A percentile compares a stretch with the other conserved stretches of the same genome.
Evolutionary conservation across 2,888 invertebrate species (phyloP).

Genomic region (Frankliniella fusca): DNA sequence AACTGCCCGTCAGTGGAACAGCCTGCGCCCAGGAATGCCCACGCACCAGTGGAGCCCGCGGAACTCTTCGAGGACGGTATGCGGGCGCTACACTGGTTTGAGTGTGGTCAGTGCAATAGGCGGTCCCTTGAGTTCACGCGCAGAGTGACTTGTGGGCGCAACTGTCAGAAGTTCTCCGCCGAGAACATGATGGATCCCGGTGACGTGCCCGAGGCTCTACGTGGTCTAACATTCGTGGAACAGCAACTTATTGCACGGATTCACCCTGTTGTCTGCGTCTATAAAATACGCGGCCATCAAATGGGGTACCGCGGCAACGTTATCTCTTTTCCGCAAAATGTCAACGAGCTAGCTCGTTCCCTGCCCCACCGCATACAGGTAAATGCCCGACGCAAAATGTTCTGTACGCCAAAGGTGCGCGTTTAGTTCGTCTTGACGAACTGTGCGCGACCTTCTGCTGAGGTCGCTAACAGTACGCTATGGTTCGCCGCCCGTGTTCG

Average conservation of each 20-base stretch:
- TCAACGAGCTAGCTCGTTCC: background rate
- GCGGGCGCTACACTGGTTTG: background rate
- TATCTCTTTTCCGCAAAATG: background rate
- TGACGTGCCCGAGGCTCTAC: background rate
- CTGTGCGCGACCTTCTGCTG: no score
- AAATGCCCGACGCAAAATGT: no score
- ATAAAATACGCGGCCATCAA: background rate
- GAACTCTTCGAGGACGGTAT: background rate
- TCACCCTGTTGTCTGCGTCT: background rate
- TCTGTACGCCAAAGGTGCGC: no score
- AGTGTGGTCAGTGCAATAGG: background rate
- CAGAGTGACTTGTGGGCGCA: background rate
- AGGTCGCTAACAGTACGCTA: no score
- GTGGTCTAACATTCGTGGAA: background rate
- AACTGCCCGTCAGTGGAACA: no score
- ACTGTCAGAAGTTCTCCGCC: background rate
- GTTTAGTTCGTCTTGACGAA: no score
- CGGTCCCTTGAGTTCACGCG: background rate
- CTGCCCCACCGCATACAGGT: background rate
- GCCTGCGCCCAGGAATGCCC: no score
- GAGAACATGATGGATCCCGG: background rate
- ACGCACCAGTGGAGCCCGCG: background rate
- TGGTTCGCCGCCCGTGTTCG: no score
- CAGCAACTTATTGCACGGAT: background rate
- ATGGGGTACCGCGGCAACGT: background rate